phyloP scores from a whole-genome alignment of 2,797 vertebrate species.

The Arrhamphus sclerolepis region DNA sequence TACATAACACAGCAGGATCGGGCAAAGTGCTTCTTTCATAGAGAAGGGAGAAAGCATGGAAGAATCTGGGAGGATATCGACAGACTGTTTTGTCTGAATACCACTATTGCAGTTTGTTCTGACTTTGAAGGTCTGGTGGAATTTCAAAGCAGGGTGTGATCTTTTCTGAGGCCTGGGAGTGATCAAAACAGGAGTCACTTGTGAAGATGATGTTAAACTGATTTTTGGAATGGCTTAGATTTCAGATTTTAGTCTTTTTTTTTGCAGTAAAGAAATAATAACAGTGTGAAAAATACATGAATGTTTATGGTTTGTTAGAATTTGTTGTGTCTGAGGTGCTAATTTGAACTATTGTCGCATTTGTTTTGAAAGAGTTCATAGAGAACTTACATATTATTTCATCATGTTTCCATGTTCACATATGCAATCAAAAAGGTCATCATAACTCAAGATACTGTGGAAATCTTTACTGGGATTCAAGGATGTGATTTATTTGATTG shows the following conservation, averaged over 20 bases:
- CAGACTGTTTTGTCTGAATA: background rate
- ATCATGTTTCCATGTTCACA: background rate
- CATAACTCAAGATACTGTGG: background rate
- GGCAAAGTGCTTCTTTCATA: slow-evolving; percentile 4
- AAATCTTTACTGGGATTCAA: background rate
- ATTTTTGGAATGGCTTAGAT: no score
- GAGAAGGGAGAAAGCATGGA: slow-evolving; percentile 7
- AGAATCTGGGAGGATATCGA: slow-evolving; percentile 1
- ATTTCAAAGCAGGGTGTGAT: slow-evolving; percentile 15
- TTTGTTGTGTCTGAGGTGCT: no score
- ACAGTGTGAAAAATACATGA: no score
- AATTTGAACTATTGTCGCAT: no score
- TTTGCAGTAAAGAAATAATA: no score
- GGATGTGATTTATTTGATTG: slow-evolving; percentile 18
- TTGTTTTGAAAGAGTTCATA: background rate
- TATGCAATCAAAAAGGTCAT: background rate
- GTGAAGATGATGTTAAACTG: background rate
- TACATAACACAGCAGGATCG: slow-evolving; percentile 6
- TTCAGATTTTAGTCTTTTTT: no score
- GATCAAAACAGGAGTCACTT: background rate
- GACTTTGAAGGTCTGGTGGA: slow-evolving; percentile 17
- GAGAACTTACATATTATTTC: background rate
- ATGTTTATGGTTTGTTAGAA: no score
- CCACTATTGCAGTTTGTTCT: slow-evolving; percentile 6
- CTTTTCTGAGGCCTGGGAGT: slow-evolving; percentile 2